phyloP scores from a whole-genome alignment of 2,113 vertebrate genomes.

The Solenodon paradoxus region DNA sequence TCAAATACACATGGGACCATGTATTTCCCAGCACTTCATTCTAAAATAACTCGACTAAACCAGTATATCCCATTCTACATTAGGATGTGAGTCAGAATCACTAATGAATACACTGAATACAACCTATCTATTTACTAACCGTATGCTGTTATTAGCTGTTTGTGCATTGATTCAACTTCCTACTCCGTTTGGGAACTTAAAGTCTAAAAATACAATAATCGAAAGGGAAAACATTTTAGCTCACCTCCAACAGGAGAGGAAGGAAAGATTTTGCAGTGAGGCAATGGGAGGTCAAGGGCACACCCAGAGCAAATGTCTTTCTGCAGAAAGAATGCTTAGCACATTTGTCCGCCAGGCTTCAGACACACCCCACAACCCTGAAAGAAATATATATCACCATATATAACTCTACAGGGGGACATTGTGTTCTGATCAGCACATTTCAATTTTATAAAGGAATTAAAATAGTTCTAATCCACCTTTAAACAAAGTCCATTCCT shows the following conservation, averaged over 20 bases:
- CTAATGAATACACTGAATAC: neutral
- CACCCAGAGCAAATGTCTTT: neutral
- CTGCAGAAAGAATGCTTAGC: neutral
- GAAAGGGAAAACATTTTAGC: neutral
- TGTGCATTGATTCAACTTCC: neutral
- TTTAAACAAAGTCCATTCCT: neutral
- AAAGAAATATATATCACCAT: neutral
- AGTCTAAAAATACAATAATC: neutral
- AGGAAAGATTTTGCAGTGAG: neutral
- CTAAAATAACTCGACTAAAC: neutral
- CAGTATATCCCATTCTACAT: neutral
- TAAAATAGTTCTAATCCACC: neutral
- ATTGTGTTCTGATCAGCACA: neutral
- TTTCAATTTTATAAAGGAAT: neutral
- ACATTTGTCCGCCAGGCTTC: neutral
- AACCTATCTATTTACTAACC: neutral
- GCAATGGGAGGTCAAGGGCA: neutral
- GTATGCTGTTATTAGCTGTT: neutral
- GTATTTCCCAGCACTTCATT: neutral
- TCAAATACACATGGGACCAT: neutral
- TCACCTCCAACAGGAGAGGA: neutral
- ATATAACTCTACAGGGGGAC: neutral
- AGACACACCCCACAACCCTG: neutral
- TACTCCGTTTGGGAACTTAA: neutral
- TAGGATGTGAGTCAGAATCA: neutral